Evolutionary conservation across 2,113 vertebrate genomes (phyloP).

Genomic region (Peromyscus leucopus): DNA sequence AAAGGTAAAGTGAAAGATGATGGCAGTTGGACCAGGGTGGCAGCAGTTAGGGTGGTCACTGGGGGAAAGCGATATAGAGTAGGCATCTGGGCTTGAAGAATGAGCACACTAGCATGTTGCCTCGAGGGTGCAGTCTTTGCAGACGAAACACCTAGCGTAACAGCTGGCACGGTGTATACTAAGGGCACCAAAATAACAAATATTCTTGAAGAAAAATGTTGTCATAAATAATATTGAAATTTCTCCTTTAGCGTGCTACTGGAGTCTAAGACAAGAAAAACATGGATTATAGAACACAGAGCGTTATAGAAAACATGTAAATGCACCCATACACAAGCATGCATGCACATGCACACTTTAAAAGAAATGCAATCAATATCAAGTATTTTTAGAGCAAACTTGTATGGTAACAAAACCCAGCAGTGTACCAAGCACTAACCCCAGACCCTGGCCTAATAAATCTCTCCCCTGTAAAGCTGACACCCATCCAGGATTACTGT

Average conservation of each 20-base stretch:
- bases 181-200: slow-evolving; percentile 47
- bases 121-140: not conserved
- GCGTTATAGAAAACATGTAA: slow-evolving; percentile 6
- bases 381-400: slow-evolving; percentile 76
- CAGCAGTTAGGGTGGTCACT: not conserved
- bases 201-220: slow-evolving; percentile 50
- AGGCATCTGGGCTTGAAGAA: not conserved
- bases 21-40: not conserved
- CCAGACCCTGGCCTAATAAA: slow-evolving; percentile 66
- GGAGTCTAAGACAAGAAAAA: slow-evolving; percentile 48
- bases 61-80: not conserved
- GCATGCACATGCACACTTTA: not conserved
- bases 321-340: not conserved
- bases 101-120: not conserved
- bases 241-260: slow-evolving; percentile 52
- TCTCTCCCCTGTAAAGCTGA: slow-evolving; percentile 63
- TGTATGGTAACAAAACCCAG: slow-evolving; percentile 59
- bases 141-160: not conserved
- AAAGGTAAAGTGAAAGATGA: not conserved
- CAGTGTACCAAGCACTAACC: slow-evolving; percentile 56
- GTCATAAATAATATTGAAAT: slow-evolving; percentile 54
- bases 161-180: not conserved
- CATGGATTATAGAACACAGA: not conserved
- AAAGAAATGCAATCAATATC: slow-evolving; percentile 55
- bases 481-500: slow-evolving; percentile 56